Conservation (phyloP, 1,140 invertebrate species). For the Nasonia longicornis region DNA sequence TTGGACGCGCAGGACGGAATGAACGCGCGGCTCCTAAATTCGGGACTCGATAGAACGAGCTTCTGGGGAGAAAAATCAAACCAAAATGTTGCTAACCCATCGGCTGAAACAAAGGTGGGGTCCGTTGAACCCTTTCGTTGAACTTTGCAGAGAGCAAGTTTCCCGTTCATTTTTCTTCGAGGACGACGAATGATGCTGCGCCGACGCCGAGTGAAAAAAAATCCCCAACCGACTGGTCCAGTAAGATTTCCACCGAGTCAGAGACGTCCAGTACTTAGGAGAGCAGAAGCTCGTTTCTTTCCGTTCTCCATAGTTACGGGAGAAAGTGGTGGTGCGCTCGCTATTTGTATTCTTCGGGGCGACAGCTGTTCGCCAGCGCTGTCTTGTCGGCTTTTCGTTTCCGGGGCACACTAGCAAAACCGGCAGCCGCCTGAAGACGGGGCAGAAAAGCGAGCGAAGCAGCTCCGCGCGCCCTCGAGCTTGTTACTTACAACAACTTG, state of each 20-base stretch:
- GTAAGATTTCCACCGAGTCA: not conserved
- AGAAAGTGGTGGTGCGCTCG: not conserved
- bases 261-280: not conserved
- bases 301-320: not conserved
- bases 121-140: too few relatives aligned
- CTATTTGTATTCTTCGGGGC: constrained; percentile 13
- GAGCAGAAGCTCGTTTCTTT: not conserved
- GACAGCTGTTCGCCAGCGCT: constrained; percentile 6
- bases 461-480: not conserved
- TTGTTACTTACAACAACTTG: constrained; percentile 46
- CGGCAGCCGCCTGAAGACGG: not conserved
- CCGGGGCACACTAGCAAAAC: not conserved
- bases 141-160: too few relatives aligned
- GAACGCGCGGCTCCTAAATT: too few relatives aligned
- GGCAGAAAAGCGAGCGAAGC: not conserved
- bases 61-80: too few relatives aligned
- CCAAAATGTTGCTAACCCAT: too few relatives aligned
- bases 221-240: too few relatives aligned
- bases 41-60: too few relatives aligned
- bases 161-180: too few relatives aligned
- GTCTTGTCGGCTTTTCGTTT: constrained; percentile 3
- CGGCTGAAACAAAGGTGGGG: too few relatives aligned
- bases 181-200: too few relatives aligned
- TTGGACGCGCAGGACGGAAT: too few relatives aligned
- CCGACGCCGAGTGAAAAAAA: too few relatives aligned